These are phyloP conservation scores for Lophotriccus pileatus DNA, from an alignment of 2,797 vertebrate genomes.

Conservation along the genomic window DNA sequence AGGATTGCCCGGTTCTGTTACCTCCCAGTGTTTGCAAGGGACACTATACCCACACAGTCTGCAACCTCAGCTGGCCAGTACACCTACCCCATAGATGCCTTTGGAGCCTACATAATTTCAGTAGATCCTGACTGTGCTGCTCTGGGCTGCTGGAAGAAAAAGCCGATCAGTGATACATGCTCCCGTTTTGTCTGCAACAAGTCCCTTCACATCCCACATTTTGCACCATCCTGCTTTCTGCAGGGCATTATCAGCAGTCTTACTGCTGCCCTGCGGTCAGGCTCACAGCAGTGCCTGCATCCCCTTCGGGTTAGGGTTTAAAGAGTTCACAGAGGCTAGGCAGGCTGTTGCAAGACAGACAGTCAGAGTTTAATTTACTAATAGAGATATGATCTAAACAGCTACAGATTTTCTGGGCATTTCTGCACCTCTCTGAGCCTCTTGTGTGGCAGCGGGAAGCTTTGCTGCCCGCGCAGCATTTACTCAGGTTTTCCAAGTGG, in stretches of 20 bases:
- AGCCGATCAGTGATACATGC: background rate
- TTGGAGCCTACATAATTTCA: background rate
- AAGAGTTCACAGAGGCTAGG: accelerated
- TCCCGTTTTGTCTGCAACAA: background rate
- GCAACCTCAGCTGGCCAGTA: background rate
- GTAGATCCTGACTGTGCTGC: background rate
- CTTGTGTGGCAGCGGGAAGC: background rate
- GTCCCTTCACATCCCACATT: background rate
- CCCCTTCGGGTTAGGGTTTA: background rate
- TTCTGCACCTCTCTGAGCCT: background rate
- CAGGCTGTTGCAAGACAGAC: background rate
- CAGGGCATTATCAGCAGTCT: background rate
- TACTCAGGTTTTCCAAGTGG: conserved; percentile 1
- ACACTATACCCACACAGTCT: background rate
- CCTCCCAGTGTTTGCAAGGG: background rate
- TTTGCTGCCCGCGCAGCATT: background rate
- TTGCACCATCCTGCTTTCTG: background rate
- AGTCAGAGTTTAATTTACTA: background rate
- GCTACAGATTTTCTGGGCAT: background rate
- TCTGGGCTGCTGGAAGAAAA: background rate
- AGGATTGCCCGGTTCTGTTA: background rate
- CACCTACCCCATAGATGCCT: background rate
- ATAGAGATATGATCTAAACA: background rate
- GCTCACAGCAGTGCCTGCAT: background rate
- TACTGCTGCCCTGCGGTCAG: accelerated